Base-by-base conservation (phyloP, 2,888 invertebrate species). In the Pherbina coryleti region DNA sequence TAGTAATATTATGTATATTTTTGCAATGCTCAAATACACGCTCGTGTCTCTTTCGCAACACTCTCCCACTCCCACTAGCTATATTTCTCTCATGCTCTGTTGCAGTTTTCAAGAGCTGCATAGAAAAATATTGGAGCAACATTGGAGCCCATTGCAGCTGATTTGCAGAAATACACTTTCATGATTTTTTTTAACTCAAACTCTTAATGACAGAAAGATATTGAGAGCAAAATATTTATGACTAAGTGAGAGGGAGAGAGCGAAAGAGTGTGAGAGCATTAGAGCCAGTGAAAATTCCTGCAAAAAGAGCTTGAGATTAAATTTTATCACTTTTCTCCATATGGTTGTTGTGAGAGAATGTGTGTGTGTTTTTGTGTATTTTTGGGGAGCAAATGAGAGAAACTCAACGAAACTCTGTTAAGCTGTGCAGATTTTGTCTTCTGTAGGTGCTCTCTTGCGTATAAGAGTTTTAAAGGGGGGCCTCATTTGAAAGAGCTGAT, bases 1-100 rank as follows among this genome's bases (percentile, higher is more conserved):
- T 69, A n/a, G 37, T 44, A 44, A 51, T 70, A n/a, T 51, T 70
- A n/a, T 51, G 22, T 70, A 22, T 70, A 31, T 70, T 51, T n/a
- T 22, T 49, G 70, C 31, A 37, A 44, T n/a, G 17, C 34, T 66
- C 11, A 37, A 28, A 17, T 66, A n/a, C 66, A 14, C n/a, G 44
- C 37, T n/a, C 14, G 28, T 19, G 17, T 25, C 25, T n/a, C 5
- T 60, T 19, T 60, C n/a, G n/a, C 25, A 28, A 11, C n/a, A 28
- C 28, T 60, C 22, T 9, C 22, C 2, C 25, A 11, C 17, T 0
- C 19, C 53, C 55, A 44, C 37, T 66, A 55, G 66, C 19, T 28
- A 49, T 2, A 57, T 34, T 60, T 70, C 70, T 66, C 64, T 28
- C 28, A 60, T 9, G 28, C 25, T 19, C 25, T 28, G 28, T 28